Evolutionary conservation across 2,113 vertebrate species (phyloP), one percentile per base, ranked within the genome.

Genomic region (Heterotilapia buettikoferi): DNA sequence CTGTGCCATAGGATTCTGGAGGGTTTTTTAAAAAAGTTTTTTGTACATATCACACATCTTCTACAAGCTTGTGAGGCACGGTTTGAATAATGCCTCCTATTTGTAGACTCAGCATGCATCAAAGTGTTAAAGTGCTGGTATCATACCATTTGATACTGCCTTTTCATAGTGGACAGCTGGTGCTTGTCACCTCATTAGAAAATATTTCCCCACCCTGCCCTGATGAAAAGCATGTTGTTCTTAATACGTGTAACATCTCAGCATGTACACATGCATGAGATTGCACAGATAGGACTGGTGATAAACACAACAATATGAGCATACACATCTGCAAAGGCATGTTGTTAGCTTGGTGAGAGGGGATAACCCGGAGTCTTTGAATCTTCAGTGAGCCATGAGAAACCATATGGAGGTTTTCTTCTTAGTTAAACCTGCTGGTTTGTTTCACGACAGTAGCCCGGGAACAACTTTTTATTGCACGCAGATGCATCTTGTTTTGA

Each of bases 141-240:
- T 83, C 79, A 61, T 57, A 83, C 83, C 26, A 76, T 85, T 82
- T 13, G 6, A 84, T 78, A 86, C 68, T 7, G 21, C 21, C 16
- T 2, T 54, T 84, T 89, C 86, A 57, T 18, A 57, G n/a, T 16
- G 57, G 80, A 83, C 89, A 94, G 86, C 87, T 91, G 90, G 85
- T 40, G 53, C 84, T 92, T 81, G 91, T 92, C 89, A 61, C 84
- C 87, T 90, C 90, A 90, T 93, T 90, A 92, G 85, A 84, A 83
- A 66, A 82, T 68, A 83, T 66, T 83, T 43, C 40, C 76, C 66
- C 18, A 24, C 47, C 36, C n/a, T 31, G 4, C 26, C 56, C 68
- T 38, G 80, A 71, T 73, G 38, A 85, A 90, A 89, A 87, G 83
- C 80, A 83, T 54, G 3, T 57, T 84, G 84, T 73, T 56, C 56